Evolutionary conservation across 2,888 invertebrate genomes (phyloP).

Genomic region (Parnassius mnemosyne): DNA sequence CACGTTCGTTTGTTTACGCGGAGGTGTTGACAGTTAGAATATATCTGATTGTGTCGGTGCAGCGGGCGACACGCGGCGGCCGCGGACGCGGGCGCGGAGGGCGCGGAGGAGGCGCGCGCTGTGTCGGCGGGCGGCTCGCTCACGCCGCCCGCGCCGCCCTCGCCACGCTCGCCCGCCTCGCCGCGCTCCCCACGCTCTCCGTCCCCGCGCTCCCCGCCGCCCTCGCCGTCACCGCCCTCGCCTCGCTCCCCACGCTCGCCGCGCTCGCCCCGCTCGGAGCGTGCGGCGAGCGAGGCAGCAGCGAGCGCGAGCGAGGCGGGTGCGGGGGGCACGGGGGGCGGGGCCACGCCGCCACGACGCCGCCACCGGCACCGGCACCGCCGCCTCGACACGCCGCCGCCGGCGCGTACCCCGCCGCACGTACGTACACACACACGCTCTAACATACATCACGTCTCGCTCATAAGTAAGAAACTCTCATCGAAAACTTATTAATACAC

Average conservation of each 20-base stretch:
- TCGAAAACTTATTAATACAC: too few relatives aligned
- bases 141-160: constrained; percentile 30
- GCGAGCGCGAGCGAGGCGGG: not conserved
- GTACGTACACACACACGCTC: too few relatives aligned
- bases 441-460: too few relatives aligned
- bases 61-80: not conserved
- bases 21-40: too few relatives aligned
- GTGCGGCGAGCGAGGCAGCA: not conserved
- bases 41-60: too few relatives aligned
- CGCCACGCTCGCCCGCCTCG: constrained; percentile 15
- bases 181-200: constrained; percentile 25
- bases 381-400: constrained; percentile 35
- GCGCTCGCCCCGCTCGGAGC: constrained; percentile 19
- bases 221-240: constrained; percentile 30
- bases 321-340: constrained; percentile 29
- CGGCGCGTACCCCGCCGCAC: constrained; percentile 28
- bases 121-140: constrained; percentile 16
- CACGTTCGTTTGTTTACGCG: too few relatives aligned
- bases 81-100: constrained; percentile 20
- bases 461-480: too few relatives aligned
- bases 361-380: constrained; percentile 32
- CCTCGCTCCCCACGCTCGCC: constrained; percentile 18
- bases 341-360: constrained; percentile 32
- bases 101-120: not conserved
- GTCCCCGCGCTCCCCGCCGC: constrained; percentile 4